Base-by-base conservation (phyloP, 2,888 invertebrate species). In the Acanthosoma haemorrhoidale region DNA sequence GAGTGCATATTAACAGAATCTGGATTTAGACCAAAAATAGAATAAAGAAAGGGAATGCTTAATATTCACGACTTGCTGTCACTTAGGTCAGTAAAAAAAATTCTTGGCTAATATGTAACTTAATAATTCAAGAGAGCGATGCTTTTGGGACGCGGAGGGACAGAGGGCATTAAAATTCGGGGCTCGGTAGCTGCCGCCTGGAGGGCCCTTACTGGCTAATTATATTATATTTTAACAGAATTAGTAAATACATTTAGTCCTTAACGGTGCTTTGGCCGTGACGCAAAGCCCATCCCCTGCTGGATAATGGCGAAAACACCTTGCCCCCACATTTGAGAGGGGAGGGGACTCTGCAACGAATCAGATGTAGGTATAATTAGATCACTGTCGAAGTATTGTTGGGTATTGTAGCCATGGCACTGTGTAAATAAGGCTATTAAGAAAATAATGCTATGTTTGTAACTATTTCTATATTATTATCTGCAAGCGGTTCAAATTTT, bases 151-250 rank as follows among this genome's bases (percentile, higher is more conserved):
- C 51, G n/a, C 25, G 51, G 51, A n/a, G 25, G 43, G n/a, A n/a
- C n/a, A n/a, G n/a, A n/a, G n/a, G n/a, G 3, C 51, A 51, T 51
- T 51, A 51, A 51, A 51, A 51, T 51, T 51, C 51, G 9, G 4
- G n/a, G 25, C 51, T n/a, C 51, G 51, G 25, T n/a, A 5, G 51
- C 25, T 25, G 51, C 25, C 51, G 21, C 25, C n/a, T n/a, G n/a
- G n/a, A n/a, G n/a, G n/a, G n/a, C n/a, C 43, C 51, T 51, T 25
- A n/a, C 25, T 21, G 51, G 25, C 51, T 25, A 51, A 51, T 25
- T 51, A 51, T 51, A 51, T 51, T 51, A 51, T 51, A 25, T 51
- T 51, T 51, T 51, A 51, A 25, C 51, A n/a, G 51, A 51, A 51
- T 51, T 51, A 51, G 51, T 25, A 51, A 25, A 51, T 51, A 51